Base-by-base conservation (phyloP, 2,797 vertebrate genomes). In the Etheostoma perlongum region DNA sequence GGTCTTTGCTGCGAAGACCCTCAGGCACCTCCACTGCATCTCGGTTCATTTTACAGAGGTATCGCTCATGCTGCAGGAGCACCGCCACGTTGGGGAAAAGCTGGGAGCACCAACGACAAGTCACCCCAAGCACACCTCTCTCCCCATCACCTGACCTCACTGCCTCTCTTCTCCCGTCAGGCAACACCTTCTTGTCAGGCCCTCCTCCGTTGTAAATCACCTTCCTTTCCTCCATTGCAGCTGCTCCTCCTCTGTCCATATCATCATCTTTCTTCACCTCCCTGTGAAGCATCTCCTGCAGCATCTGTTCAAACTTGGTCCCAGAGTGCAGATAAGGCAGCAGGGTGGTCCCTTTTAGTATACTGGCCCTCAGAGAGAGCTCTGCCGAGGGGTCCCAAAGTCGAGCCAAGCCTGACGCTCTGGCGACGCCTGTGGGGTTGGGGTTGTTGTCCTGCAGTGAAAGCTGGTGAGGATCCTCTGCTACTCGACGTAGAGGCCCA, bases 271-370 rank as follows among this genome's bases (percentile, higher is more conserved):
- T 90, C 48, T 85, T 90, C 55, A 80, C 86, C 23, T 95, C 93
- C 63, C 89, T 91, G 61, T 93, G 88, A 62, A 96, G 92, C 93
- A 95, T 94, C 76, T 94, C 93, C 78, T 95, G 94, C 54, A 96
- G 87, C 76, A 95, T 91, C 78, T 94, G 92, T 77, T 95, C 95
- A 68, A 95, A 95, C 72, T 93, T 95, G 83, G 76, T 81, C 13
- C 93, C 87, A 0, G 94, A 89, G 67, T 94, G 91, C 33, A 95
- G 74, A 58, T 92, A 93, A 60, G 95, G 94, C 64, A 95, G 60
- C 57, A 95, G 73, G 40, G 90, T 72, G 53, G 93, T 91, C 47
- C 90, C 92, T 83, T 95, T 95, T 11, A 95, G 90, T 7, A 94
- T 84, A 23, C 85, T 87, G 53, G 91, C 72, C 67, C 88, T 90